A percentile compares a stretch with the other conserved stretches of the same genome.
Conservation (phyloP, 2,113 vertebrate species). For the Callorhinus ursinus region DNA sequence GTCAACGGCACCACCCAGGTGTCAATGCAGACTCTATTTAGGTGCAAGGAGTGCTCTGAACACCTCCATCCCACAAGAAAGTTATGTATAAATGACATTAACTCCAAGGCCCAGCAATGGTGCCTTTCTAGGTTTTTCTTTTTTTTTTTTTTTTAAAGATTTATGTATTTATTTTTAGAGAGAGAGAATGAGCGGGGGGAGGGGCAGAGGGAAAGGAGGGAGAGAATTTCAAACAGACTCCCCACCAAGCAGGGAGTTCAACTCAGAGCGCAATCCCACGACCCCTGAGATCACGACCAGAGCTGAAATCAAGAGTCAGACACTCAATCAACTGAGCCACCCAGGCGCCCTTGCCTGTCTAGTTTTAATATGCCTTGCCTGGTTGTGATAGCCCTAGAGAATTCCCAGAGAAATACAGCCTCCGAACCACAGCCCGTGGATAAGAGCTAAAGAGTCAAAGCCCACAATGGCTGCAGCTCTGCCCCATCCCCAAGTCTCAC, state of each 20-base stretch:
- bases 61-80: neutral
- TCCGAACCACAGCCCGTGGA: neutral
- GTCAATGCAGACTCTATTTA: neutral
- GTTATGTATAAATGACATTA: neutral
- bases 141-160: neutral
- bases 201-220: neutral
- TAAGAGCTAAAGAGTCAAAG: neutral
- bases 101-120: neutral
- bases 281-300: neutral
- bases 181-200: neutral
- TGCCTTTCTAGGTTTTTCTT: neutral
- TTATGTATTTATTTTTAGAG: neutral
- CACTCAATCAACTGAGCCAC: neutral
- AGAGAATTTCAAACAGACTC: neutral
- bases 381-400: neutral
- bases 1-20: neutral
- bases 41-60: neutral
- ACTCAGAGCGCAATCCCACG: neutral
- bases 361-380: neutral
- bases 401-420: neutral
- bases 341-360: neutral
- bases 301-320: neutral
- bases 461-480: neutral
- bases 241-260: neutral
- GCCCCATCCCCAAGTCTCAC: fast-evolving